Percentiles rank a stretch among this genome's conserved stretches.
These are phyloP conservation scores for Hemaris fuciformis DNA, from an alignment of 2,888 invertebrate species.

Conservation along the genomic window DNA sequence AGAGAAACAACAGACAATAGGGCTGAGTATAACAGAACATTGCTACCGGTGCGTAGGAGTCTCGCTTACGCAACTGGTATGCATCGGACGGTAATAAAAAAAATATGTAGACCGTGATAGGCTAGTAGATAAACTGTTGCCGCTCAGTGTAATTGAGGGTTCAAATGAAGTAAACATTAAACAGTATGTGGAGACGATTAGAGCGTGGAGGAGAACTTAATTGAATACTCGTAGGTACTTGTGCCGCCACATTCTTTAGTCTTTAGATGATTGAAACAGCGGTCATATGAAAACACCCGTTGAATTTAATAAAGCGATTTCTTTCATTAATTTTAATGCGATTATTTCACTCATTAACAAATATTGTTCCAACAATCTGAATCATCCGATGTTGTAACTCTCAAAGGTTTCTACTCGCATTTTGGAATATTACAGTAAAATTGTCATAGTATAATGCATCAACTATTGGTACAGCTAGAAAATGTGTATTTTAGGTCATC, in stretches of 20 bases:
- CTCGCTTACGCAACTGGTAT: neutral
- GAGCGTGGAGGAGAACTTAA: neutral
- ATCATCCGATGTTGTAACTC: too few relatives aligned
- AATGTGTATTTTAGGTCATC: neutral
- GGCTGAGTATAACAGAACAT: neutral
- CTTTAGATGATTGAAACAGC: too few relatives aligned
- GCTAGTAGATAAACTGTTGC: neutral
- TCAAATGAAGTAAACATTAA: neutral
- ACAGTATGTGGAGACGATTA: neutral
- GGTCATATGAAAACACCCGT: too few relatives aligned
- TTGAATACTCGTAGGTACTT: neutral
- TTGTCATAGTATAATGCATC: too few relatives aligned
- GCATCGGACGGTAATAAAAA: neutral
- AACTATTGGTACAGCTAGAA: too few relatives aligned
- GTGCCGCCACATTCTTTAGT: neutral
- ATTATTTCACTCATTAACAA: too few relatives aligned
- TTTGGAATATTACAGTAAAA: too few relatives aligned
- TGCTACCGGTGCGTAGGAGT: neutral
- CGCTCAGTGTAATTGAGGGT: neutral
- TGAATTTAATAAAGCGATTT: too few relatives aligned
- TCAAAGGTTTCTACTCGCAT: too few relatives aligned
- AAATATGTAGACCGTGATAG: conserved; percentile 10
- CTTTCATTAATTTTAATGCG: too few relatives aligned
- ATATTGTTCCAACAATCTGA: too few relatives aligned
- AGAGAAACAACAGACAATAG: conserved; percentile 35